Base-by-base conservation (phyloP, 2,797 vertebrate genomes). In the Microctenopoma stevenorrisi region DNA sequence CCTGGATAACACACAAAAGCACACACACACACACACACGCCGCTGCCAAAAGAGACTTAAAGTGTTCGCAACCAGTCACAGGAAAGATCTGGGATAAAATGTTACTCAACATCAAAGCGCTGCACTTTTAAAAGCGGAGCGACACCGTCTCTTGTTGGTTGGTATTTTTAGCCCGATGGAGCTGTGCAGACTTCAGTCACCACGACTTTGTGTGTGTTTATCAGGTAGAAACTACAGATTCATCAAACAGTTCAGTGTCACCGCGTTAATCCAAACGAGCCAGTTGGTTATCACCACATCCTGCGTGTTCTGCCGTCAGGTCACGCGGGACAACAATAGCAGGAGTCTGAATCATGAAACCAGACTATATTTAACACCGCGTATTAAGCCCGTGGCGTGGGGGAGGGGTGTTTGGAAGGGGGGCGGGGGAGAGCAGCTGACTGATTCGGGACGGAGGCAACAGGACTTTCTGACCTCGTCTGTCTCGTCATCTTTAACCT, bases 361-460 rank as follows among this genome's bases (percentile, higher is more conserved):
- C 3, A n/a, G 11, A 66, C 84, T 86, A 86, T 86, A 68, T 88
- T 78, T 81, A 86, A 68, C 46, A 47, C 66, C 18, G 54, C 2
- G 33, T 64, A 75, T 77, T 81, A 78, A 61, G 60, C 49, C 30
- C 3, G 13, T 3, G 7, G 47, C 9, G 16, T 47, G n/a, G 49
- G 38, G 48, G 18, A 3, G 59, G 13, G 30, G n/a, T 15, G 6
- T 5, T 9, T 30, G 30, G 4, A 5, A 33, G 30, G 30, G 30
- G 30, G 1, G 5, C 5, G 30, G 30, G 30, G 30, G 30, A 6
- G 30, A 22, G 9, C 5, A 6, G 40, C 22, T 35, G 44, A 44
- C 47, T 0, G 18, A 53, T 14, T 66, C 46, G 73, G 33, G 44
- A n/a, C 8, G 5, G 30, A 46, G 54, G 38, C 22, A 18, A 46